Evolutionary conservation across 2,113 vertebrate genomes (phyloP), one percentile per base, ranked within the genome.

Genomic region (Erythrocercus mccallii): DNA sequence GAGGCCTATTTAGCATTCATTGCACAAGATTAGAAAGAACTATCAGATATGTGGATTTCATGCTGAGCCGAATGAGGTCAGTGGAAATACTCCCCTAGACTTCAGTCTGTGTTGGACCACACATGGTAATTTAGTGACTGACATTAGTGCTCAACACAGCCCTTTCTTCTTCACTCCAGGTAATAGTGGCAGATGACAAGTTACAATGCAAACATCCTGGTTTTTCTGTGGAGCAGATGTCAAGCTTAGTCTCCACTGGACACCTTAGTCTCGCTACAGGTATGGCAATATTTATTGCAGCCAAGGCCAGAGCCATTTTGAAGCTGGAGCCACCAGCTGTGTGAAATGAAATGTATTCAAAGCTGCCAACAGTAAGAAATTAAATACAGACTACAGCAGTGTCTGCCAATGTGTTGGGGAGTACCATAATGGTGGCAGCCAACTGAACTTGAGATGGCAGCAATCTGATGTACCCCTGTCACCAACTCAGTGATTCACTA

Each of bases 361-460:
- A 77, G 82, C 88, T 96, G 94, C 93, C 94, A 95, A 58, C 21
- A 88, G 68, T 42, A 77, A 80, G 92, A 83, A 95, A 96, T 96
- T 81, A 93, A 95, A 93, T 62, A 64, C 93, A 95, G 94, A n/a
- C 78, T 73, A 28, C 1, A 2, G 90, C 11, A 19, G 25, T 0
- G 1, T 11, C 74, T 96, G 95, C 92, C 96, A 96, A 2, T 2
- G 4, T 64, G 87, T 62, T 9, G 74, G 84, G 84, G 61, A 85
- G 73, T 16, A 87, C 89, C 66, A 44, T 8, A 69, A 48, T 0
- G 0, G 64, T 74, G 56, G 62, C 87, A 90, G 95, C 71, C 76
- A 83, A 22, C 40, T 80, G 74, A 90, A 95, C 87, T 60, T n/a
- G 90, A 73, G 90, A 51, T 77, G 79, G 90, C 85, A 86, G 68